Conservation (phyloP, 2,113 vertebrate genomes). For the Castor canadensis region DNA sequence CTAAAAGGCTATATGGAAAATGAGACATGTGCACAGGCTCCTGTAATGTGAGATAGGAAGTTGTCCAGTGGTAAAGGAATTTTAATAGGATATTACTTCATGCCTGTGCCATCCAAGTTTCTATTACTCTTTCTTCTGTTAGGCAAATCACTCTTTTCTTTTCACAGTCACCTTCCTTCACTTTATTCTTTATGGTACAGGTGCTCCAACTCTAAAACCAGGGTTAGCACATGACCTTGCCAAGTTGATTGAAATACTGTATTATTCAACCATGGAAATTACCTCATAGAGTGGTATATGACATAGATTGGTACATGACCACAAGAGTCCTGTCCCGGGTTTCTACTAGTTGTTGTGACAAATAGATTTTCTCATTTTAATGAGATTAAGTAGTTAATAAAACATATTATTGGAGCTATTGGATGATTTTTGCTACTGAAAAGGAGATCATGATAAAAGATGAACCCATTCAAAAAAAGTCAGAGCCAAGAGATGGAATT, state of each 20-base stretch:
- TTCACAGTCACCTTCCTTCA: neutral
- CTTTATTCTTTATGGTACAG: neutral
- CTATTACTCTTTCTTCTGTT: neutral
- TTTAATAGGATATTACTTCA: conserved; percentile 29
- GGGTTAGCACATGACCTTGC: neutral
- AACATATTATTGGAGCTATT: neutral
- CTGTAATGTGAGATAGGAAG: neutral
- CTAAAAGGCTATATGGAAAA: neutral
- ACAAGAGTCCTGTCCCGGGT: neutral
- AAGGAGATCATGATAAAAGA: neutral
- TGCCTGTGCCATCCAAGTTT: neutral
- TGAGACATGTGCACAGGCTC: neutral
- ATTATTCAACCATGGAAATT: neutral
- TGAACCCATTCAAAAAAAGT: no score
- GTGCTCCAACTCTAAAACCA: neutral
- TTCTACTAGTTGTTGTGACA: neutral
- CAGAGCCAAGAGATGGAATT: neutral
- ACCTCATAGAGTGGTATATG: neutral
- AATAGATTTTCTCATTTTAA: neutral
- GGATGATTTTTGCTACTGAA: neutral
- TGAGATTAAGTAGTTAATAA: neutral
- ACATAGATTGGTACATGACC: no score
- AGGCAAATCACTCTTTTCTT: neutral
- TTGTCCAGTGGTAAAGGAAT: neutral
- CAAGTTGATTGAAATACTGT: neutral